phyloP scores from a whole-genome alignment of 2,888 invertebrate genomes.

The Sinotaia quadrata region DNA sequence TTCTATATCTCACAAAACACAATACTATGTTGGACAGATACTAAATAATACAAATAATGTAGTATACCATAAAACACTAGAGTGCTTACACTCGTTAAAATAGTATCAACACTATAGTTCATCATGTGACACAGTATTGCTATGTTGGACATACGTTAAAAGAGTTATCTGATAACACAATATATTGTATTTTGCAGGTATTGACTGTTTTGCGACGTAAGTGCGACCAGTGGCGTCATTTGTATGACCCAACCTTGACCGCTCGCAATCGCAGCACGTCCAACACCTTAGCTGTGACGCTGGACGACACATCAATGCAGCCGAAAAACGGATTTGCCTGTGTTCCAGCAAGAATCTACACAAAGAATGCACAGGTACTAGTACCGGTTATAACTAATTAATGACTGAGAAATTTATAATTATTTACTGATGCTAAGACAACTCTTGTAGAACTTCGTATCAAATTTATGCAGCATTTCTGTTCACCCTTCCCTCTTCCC shows the following conservation, averaged over 20 bases:
- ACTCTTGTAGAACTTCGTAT: neutral
- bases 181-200: too few relatives aligned
- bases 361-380: conserved; percentile 27
- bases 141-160: too few relatives aligned
- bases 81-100: too few relatives aligned
- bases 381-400: neutral
- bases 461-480: too few relatives aligned
- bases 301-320: conserved; percentile 27
- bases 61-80: too few relatives aligned
- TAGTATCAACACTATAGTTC: too few relatives aligned
- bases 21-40: too few relatives aligned
- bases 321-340: neutral
- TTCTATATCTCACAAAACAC: too few relatives aligned
- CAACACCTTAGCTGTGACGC: conserved; percentile 35
- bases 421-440: neutral
- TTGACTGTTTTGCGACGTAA: conserved; percentile 32
- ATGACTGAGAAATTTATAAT: neutral
- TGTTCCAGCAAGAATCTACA: neutral
- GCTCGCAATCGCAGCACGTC: conserved; percentile 28
- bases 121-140: too few relatives aligned
- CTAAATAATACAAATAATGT: too few relatives aligned
- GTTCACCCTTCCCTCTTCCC: too few relatives aligned
- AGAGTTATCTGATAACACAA: too few relatives aligned
- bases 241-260: conserved; percentile 18
- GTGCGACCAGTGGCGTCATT: conserved; percentile 29